Base-by-base conservation (phyloP, 2,113 vertebrate genomes). In the Dendrocopos noguchii region DNA sequence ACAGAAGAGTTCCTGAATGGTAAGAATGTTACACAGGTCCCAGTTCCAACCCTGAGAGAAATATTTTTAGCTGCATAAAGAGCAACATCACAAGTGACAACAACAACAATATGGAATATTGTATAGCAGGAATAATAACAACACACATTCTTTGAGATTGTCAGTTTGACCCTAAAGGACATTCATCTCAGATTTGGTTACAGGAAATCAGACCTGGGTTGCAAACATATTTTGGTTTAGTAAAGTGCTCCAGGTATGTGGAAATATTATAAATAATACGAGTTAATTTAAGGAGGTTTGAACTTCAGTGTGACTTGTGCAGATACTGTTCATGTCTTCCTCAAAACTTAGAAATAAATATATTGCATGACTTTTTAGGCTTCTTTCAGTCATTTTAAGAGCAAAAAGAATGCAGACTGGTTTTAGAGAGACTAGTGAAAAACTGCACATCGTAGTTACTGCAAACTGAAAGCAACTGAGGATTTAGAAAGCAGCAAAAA, bases 391-490 rank as follows among this genome's bases (percentile, higher is more conserved):
- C 55, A 1, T 15, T 73, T 22, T 6, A 25, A 29, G 44, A 42
- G 8, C 10, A 15, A 6, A 77, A 87, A 67, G 8, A 24, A 19
- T 0, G 7, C 56, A 19, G 31, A 0, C 2, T 31, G 1, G 15
- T 47, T 81, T 80, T 29, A 59, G 44, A 14, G 33, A 27, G 15
- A 1, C 8, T 0, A 21, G 17, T 28, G 22, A 36, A 46, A 31
- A 22, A 5, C 21, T 2, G 14, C 72, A 20, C 3, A 0, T 4
- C 18, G 3, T 4, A 55, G 29, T 7, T 44, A 11, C 3, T 1
- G 7, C 3, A 13, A 52, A 24, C 20, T 6, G 24, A 27, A 28
- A 33, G 39, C 25, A n/a, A 55, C 22, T 25, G 1, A 0, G 10
- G 9, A 12, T 28, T 53, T 20, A 15, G 25, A 34, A 76, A 28